Evolutionary conservation across 2,113 vertebrate species (phyloP).

Genomic region (Rattus norvegicus): GRCr8 NC_086020.1:145023501-145024000

Average conservation of each 20-base stretch:
- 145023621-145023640: background rate
- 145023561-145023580: background rate
- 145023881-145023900: background rate
- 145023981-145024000: background rate
- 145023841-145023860: background rate
- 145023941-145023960: background rate
- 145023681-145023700: background rate
- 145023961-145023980: background rate
- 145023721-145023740: background rate
- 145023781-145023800: background rate
- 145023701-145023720: background rate
- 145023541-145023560: background rate
- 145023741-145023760: background rate
- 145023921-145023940: background rate
- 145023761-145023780: background rate
- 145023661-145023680: background rate
- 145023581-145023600: background rate
- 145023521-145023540: background rate
- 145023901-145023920: no score
- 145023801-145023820: background rate
- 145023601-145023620: no score
- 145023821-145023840: background rate
- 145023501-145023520: no score
- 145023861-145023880: background rate
- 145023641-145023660: background rate